phyloP scores from a whole-genome alignment of 2,797 vertebrate genomes.

The Luscinia luscinia region DNA sequence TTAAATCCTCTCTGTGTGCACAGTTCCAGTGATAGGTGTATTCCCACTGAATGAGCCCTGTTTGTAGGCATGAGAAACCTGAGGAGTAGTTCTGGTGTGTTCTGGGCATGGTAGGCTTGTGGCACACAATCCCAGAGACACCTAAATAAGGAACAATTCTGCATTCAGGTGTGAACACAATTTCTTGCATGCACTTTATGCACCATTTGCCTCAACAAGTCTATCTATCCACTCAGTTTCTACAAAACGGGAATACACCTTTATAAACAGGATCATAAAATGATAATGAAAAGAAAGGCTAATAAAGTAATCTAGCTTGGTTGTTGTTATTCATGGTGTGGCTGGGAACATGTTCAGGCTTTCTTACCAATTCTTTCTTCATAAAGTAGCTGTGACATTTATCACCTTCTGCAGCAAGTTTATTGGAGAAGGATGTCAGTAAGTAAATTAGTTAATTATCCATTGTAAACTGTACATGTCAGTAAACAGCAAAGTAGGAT shows the following conservation, averaged over 20 bases:
- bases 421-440: background rate
- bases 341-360: background rate
- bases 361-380: background rate
- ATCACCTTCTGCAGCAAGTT: background rate
- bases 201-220: background rate
- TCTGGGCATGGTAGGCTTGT: accelerated
- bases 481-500: background rate
- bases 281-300: background rate
- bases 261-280: background rate
- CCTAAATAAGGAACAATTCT: background rate
- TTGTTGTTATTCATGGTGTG: background rate
- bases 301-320: background rate
- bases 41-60: accelerated
- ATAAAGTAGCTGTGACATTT: background rate
- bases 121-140: background rate
- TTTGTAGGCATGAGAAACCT: background rate
- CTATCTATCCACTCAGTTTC: background rate
- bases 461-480: background rate
- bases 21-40: accelerated
- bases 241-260: background rate
- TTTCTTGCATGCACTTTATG: background rate
- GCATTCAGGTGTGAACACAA: background rate
- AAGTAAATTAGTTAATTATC: background rate
- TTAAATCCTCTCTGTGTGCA: background rate
- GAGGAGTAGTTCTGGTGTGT: background rate